Base-by-base conservation (phyloP, 2,888 invertebrate genomes). In the Ornithoptera alexandrae region DNA sequence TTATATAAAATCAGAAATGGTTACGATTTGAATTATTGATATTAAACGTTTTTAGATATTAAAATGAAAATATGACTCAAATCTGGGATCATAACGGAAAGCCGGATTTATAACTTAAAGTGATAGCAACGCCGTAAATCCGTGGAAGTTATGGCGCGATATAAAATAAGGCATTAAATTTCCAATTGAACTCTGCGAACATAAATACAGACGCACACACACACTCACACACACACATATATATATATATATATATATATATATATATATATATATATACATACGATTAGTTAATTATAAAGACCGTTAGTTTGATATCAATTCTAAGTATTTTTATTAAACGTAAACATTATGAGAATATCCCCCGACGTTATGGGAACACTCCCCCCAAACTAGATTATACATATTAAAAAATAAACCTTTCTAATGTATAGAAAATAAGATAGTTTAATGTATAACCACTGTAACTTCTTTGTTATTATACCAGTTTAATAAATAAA, bases 31-130 rank as follows among this genome's bases (percentile, higher is more conserved):
- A 62, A 46, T 62, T 62, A 61, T 53, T 36, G 60, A 39, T 30
- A 36, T 18, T 60, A 30, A 36, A 36, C 39, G 39, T 39, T 59
- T 22, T 30, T 30, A 30, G 30, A 53, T 18, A 59, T 30, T 61
- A 42, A 61, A 67, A 57, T 67, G 62, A 62, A 67, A 67, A 57
- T 67, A 57, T 57, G 24, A 67, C 42, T 46, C 46, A 67, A 67
- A 62, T 67, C 67, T 46, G 62, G 46, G 62, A 62, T 67, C 62
- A 62, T 67, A 67, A 62, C 56, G 67, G 24, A 58, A 67, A 67
- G 39, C 67, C 46, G n/a, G 62, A 62, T 67, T 67, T 67, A 67
- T 67, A 62, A 58, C 67, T 46, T 46, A 56, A 62, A 67, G 67
- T 67, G 62, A 62, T 62, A 46, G 62, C 67, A 57, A 24, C 17